Evolutionary conservation across 2,888 invertebrate genomes (phyloP), one percentile per base, ranked within the genome.

Genomic region (Helobdella robusta): DNA sequence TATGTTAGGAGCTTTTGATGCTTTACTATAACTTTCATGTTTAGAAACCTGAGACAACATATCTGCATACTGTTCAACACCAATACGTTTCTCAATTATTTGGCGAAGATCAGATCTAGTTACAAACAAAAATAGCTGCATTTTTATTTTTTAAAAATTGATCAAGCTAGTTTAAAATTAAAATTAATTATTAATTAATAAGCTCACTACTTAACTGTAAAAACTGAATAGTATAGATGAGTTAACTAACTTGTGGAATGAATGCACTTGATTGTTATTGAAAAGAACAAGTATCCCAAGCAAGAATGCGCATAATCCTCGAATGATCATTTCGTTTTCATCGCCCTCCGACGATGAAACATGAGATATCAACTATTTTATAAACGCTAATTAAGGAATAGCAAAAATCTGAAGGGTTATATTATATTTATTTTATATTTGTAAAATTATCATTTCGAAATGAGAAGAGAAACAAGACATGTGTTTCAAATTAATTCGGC

Each of bases 1-100:
- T 35, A 90, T 85, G 80, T 95, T 93, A 0, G 97, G 93, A 74
- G 90, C 90, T 77, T 97, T 95, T 25, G 91, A 86, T 20, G 95
- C 91, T 75, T 86, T 85, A 65, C 88, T 89, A 81, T 95, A 98
- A 50, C 87, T 84, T 81, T 97, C 97, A 76, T 91, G 90, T 62
- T 88, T 86, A 0, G 89, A 85, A 65, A 97, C 87, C 72, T 90
- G 89, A 62, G 86, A 85, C 66, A 98, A 82, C 75, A 90, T 90
- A 69, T 89, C 87, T 66, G 87, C 84, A 77, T 91, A 90, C 60
- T 86, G 86, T 77, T 98, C 97, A 71, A 89, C 82, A 5, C 78
- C 94, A 67, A 98, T 89, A 69, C 97, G 84, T 75, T 90, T 89
- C 68, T 89, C 86, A 48, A 97, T 85, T 66, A 95, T 82, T 75